A percentile compares a stretch with the other conserved stretches of the same genome.
These are phyloP conservation scores for Leptobrachium leishanense DNA, from an alignment of 2,113 vertebrate genomes.

Conservation along the genomic window DNA sequence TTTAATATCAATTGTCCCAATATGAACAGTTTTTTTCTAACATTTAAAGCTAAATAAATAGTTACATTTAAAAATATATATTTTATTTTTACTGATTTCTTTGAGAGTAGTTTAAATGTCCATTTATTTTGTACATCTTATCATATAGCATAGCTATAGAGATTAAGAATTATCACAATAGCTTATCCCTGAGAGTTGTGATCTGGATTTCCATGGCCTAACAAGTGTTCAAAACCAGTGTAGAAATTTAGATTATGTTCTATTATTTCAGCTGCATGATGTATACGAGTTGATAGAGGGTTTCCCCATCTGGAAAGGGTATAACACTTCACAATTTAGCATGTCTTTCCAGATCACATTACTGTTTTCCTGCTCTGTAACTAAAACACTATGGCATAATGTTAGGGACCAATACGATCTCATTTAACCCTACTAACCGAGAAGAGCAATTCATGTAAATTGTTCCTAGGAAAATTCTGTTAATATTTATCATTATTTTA, in stretches of 20 bases:
- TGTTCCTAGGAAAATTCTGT: background rate
- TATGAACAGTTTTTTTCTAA: too few relatives aligned
- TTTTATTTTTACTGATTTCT: too few relatives aligned
- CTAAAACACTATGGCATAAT: constrained; percentile 24
- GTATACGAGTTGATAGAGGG: constrained; percentile 15
- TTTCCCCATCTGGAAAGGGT: constrained; percentile 28
- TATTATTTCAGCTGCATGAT: constrained; percentile 28
- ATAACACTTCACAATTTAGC: constrained; percentile 19
- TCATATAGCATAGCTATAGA: too few relatives aligned
- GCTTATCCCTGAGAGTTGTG: background rate
- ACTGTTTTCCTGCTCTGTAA: constrained; percentile 15
- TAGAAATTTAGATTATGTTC: constrained; percentile 1
- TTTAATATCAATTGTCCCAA: too few relatives aligned
- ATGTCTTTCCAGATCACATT: constrained; percentile 23
- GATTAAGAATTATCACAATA: too few relatives aligned
- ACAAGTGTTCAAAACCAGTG: background rate
- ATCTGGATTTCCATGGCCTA: background rate
- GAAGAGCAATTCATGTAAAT: background rate
- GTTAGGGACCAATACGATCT: background rate
- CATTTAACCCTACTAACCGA: background rate
- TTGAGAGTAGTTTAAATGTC: too few relatives aligned
- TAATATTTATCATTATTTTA: too few relatives aligned
- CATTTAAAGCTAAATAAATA: too few relatives aligned
- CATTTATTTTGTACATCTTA: too few relatives aligned
- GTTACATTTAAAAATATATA: too few relatives aligned